phyloP scores from a whole-genome alignment of 2,888 invertebrate species.

The Phaedon cochleariae region DNA sequence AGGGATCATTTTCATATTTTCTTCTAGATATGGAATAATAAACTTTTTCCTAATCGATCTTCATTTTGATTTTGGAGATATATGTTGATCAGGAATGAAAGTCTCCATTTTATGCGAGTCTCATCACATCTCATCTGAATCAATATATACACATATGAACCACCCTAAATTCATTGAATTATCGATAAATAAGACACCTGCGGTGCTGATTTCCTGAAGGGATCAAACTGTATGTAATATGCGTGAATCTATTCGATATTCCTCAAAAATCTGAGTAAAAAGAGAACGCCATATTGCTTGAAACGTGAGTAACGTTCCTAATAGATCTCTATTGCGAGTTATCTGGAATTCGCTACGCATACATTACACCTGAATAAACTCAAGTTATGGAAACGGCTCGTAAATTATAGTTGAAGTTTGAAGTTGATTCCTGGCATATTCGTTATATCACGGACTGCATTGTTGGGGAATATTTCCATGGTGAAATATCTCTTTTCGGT shows the following conservation, averaged over 20 bases:
- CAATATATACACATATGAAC: too few relatives aligned
- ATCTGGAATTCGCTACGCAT: constrained; percentile 42
- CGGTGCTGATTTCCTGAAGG: too few relatives aligned
- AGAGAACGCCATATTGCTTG: background rate
- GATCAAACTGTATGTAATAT: too few relatives aligned
- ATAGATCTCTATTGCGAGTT: constrained; percentile 18
- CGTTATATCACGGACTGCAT: constrained; percentile 19
- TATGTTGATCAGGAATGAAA: too few relatives aligned
- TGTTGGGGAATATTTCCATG: constrained; percentile 26
- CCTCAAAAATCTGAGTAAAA: background rate
- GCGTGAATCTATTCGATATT: background rate
- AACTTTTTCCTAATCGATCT: too few relatives aligned
- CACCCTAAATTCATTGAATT: too few relatives aligned
- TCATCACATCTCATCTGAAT: too few relatives aligned
- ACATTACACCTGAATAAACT: constrained; percentile 42
- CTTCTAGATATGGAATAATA: too few relatives aligned
- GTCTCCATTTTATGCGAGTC: too few relatives aligned
- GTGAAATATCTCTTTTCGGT: constrained; percentile 35
- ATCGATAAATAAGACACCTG: too few relatives aligned
- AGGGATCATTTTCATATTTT: too few relatives aligned
- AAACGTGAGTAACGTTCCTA: constrained; percentile 2
- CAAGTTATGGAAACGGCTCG: constrained; percentile 35
- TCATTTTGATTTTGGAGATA: too few relatives aligned
- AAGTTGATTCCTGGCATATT: constrained; percentile 5
- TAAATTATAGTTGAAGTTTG: constrained; percentile 42